phyloP scores from a whole-genome alignment of 1,140 invertebrate species.

The Colletes gigas region DNA sequence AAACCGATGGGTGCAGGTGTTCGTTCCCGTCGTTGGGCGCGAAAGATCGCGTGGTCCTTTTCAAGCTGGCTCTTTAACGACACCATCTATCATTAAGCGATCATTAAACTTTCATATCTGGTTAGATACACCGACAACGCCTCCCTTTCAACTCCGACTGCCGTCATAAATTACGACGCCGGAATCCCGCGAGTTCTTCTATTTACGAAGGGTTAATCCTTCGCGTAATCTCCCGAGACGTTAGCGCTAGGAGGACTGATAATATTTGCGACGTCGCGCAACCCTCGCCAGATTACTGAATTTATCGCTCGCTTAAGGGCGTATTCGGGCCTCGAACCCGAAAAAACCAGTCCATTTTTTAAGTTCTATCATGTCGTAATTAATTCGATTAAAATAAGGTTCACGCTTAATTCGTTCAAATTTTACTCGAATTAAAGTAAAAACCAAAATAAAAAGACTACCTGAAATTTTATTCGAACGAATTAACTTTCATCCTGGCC shows the following conservation, averaged over 20 bases:
- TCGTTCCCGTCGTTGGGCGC: too few species aligned
- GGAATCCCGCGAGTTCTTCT: conserved; percentile 39
- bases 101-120: conserved; percentile 46
- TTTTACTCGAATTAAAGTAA: too few species aligned
- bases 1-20: not conserved
- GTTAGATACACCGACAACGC: conserved; percentile 29
- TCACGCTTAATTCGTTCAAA: too few species aligned
- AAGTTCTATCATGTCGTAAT: too few species aligned
- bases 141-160: conserved; percentile 10
- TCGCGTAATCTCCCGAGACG: conserved; percentile 41
- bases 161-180: conserved; percentile 31
- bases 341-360: too few species aligned
- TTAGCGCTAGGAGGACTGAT: conserved; percentile 39
- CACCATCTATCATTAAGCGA: conserved; percentile 43
- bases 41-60: conserved; percentile 9
- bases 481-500: too few species aligned
- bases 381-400: too few species aligned
- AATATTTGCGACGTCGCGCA: conserved; percentile 33
- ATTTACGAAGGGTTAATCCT: conserved; percentile 43
- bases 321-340: too few species aligned
- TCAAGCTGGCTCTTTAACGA: conserved; percentile 13
- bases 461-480: too few species aligned
- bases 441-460: too few species aligned
- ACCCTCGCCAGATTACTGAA: conserved; percentile 10
- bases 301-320: not conserved